Conservation (phyloP, 1,140 invertebrate genomes). For the Whitmania pigra region DNA sequence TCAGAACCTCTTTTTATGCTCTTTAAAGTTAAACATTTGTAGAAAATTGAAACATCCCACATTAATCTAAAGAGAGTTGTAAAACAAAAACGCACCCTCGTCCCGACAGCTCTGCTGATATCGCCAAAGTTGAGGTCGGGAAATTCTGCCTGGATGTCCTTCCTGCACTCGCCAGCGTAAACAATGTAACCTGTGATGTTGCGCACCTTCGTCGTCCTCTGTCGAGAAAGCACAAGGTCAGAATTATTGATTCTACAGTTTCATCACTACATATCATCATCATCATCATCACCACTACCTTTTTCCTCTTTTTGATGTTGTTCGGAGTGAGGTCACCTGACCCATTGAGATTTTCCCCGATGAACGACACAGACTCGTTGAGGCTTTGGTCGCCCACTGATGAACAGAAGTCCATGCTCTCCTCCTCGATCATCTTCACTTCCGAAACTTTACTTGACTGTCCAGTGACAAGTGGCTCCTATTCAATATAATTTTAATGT, state of each 20-base stretch:
- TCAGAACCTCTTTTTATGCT: no score
- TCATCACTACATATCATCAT: not conserved
- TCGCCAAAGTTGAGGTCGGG: slow-evolving; percentile 90
- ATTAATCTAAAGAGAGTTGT: not conserved
- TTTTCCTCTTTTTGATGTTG: slow-evolving; percentile 7
- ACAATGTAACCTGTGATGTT: slow-evolving; percentile 94
- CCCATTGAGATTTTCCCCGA: not conserved
- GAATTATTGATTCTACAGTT: not conserved
- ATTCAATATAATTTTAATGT: no score
- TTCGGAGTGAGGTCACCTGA: not conserved
- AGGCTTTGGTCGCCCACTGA: slow-evolving; percentile 34
- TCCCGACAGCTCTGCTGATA: slow-evolving; percentile 89
- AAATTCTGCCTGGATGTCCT: slow-evolving; percentile 73
- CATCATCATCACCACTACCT: not conserved
- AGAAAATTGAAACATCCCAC: not conserved
- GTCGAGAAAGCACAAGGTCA: slow-evolving; percentile 19
- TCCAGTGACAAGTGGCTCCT: no score
- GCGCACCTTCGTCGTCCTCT: slow-evolving; percentile 55
- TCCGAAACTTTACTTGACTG: not conserved
- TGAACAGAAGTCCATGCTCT: slow-evolving; percentile 24
- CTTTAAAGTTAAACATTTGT: no score
- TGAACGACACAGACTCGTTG: slow-evolving; percentile 30
- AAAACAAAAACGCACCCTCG: slow-evolving; percentile 52
- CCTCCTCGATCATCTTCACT: slow-evolving; percentile 30
- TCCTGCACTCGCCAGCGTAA: slow-evolving; percentile 86